Percentiles rank a stretch among this genome's conserved stretches.
phyloP scores from a whole-genome alignment of 2,113 vertebrate species.

The Uropsilus gracilis region DNA sequence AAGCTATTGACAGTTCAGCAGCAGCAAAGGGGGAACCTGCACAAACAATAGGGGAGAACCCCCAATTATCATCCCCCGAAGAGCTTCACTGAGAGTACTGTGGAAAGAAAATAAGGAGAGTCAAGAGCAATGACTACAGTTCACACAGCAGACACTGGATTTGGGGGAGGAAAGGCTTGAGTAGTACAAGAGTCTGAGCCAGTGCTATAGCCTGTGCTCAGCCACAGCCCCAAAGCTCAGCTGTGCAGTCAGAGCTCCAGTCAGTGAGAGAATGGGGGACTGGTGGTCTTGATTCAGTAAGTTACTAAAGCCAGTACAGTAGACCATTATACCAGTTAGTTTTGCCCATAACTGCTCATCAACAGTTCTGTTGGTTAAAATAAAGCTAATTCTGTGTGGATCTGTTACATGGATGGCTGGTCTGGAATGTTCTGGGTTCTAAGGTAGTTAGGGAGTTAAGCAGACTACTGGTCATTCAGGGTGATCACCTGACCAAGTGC shows the following conservation, averaged over 20 bases:
- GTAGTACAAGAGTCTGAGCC: neutral
- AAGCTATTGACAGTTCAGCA: neutral
- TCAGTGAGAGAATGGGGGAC: neutral
- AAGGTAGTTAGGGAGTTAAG: neutral
- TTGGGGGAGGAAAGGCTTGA: neutral
- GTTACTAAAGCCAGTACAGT: neutral
- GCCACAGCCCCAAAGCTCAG: neutral
- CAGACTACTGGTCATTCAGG: neutral
- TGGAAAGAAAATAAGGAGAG: neutral
- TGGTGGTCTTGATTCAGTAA: neutral
- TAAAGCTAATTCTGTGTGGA: neutral
- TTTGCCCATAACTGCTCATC: neutral
- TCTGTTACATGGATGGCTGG: neutral
- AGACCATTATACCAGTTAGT: neutral
- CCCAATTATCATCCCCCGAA: too few species aligned
- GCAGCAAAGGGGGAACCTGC: too few species aligned
- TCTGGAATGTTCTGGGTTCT: conserved; percentile 14
- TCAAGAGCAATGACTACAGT: neutral
- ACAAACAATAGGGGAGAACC: too few species aligned
- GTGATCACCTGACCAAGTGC: neutral
- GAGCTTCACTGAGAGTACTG: neutral
- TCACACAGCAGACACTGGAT: neutral
- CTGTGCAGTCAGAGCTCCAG: accelerated
- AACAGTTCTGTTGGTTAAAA: neutral
- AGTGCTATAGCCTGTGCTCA: too few species aligned